phyloP scores from a whole-genome alignment of 1,140 invertebrate species.

The Ceratosolen solmsi region DNA sequence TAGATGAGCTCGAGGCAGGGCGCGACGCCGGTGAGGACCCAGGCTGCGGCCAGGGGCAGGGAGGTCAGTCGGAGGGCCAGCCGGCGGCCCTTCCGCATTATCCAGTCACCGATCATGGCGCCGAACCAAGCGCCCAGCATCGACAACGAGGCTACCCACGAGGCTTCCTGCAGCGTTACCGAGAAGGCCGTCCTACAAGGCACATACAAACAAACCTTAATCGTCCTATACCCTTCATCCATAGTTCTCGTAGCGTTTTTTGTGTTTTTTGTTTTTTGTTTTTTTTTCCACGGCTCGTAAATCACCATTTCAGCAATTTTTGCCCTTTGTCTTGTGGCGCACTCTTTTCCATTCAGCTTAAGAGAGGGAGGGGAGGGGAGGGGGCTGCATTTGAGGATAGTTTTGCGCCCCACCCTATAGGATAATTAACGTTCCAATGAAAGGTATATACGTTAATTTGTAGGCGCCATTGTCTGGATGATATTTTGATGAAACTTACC shows the following conservation, averaged over 20 bases:
- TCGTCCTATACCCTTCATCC: neutral
- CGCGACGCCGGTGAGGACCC: conserved; percentile 84
- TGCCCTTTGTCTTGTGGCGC: neutral
- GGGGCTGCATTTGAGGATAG: too few relatives aligned
- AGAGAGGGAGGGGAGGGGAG: too few relatives aligned
- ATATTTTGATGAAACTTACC: conserved; percentile 59
- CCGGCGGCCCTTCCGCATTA: conserved; percentile 82
- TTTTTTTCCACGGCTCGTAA: neutral
- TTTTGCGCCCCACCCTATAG: too few relatives aligned
- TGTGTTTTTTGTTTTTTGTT: neutral
- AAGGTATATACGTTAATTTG: neutral
- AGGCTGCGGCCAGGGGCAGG: conserved; percentile 82
- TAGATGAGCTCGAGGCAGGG: conserved; percentile 84
- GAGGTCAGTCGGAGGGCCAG: conserved; percentile 80
- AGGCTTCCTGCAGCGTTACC: conserved; percentile 83
- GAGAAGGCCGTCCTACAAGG: conserved; percentile 73
- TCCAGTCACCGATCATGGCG: conserved; percentile 82
- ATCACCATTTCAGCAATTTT: neutral
- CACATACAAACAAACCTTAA: neutral
- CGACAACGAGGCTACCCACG: conserved; percentile 87
- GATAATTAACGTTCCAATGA: neutral
- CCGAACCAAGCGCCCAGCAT: conserved; percentile 86
- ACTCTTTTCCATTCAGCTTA: too few relatives aligned
- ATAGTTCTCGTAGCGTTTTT: neutral
- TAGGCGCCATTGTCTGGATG: neutral